Conservation (phyloP, 2,113 vertebrate species). For the Hipposideros armiger region DNA sequence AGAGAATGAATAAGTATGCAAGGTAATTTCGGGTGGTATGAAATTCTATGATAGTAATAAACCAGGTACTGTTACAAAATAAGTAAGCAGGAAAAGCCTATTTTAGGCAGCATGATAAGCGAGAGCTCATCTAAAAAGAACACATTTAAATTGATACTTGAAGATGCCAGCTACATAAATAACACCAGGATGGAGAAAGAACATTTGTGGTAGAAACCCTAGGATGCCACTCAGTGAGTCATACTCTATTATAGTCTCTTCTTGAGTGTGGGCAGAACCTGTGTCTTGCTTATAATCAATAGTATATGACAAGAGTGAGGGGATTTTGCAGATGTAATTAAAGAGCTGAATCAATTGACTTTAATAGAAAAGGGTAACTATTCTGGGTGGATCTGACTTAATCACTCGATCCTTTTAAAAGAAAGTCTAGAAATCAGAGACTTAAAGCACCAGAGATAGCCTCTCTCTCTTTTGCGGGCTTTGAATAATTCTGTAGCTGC, state of each 20-base stretch:
- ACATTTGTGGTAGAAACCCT: background rate
- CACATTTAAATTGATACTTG: background rate
- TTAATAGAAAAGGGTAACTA: slow-evolving; percentile 8
- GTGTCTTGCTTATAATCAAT: background rate
- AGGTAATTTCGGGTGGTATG: background rate
- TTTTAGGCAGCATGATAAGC: background rate
- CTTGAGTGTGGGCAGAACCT: background rate
- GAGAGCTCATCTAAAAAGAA: background rate
- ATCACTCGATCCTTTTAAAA: background rate
- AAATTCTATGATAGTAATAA: background rate
- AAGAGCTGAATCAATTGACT: background rate
- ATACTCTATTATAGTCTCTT: background rate
- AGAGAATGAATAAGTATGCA: background rate
- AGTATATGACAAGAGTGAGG: background rate
- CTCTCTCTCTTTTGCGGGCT: background rate
- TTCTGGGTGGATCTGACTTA: background rate
- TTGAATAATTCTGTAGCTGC: background rate
- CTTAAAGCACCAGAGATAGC: background rate
- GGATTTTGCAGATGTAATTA: background rate
- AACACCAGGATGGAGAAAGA: background rate
- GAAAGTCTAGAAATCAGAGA: background rate
- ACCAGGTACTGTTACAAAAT: background rate
- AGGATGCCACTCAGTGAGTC: background rate
- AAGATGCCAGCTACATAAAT: background rate
- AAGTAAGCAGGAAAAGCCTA: background rate